Evolutionary conservation across 2,113 vertebrate species (phyloP), one percentile per base, ranked within the genome.

Genomic region (Coryphaenoides rupestris): DNA sequence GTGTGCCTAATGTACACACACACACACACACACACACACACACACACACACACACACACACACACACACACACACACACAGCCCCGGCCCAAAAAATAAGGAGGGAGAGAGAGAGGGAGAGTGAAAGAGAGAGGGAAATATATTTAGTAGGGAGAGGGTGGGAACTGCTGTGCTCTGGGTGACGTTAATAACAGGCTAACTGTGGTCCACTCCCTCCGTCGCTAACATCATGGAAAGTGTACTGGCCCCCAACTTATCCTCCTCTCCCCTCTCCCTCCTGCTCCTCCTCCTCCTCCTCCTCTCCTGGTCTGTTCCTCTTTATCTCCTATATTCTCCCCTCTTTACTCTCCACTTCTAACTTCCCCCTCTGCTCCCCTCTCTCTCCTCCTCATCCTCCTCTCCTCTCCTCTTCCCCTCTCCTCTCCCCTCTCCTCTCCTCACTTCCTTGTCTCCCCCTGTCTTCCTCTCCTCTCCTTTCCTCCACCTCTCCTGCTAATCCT

Each of bases 171-270:
- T 63, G 67, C 54, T 73, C 26, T 68, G 62, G 26, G 33, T 76
- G 61, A 79, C 54, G 77, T 74, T 83, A 79, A 77, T 80, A 84
- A 75, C 62, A 83, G 76, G 78, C 72, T 76, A 66, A 76, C 70
- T 62, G 50, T 70, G 74, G 26, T 65, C 65, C 26, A 56, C 71
- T 80, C 80, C 76, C 80, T 77, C 71, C 53, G 58, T 74, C 67
- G 63, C 63, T 58, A 60, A 66, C 77, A 75, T 73, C 76, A 78
- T 80, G 74, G 80, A 84, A 86, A 83, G 63, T 64, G 54, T 73
- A 19, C 49, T 55, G 55, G 56, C 68, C 67, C 75, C 68, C 69
- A 74, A 58, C 46, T 57, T n/a, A 45, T 62, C 19, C 15, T 58
- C 61, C n/a, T 17, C 55, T 58, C 14, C 57, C 50, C 23, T 22